Evolutionary conservation across 2,888 invertebrate genomes (phyloP), one percentile per base, ranked within the genome.

Genomic region (Dicyrtomina minuta): DNA sequence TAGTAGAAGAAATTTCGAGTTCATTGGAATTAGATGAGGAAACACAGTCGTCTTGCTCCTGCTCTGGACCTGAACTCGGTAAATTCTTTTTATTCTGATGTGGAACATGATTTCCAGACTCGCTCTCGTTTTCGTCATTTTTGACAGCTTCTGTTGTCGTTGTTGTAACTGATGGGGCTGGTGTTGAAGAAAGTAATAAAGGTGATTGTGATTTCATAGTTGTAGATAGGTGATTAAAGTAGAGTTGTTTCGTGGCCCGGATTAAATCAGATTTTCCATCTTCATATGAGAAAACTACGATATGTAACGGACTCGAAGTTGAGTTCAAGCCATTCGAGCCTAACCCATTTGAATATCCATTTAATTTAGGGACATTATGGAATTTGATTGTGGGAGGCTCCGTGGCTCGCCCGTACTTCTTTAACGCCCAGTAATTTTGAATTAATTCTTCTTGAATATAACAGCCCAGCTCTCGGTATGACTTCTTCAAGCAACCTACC

Each of bases 231-330:
- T 56, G 59, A 15, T 72, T 70, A 15, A 55, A 44, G 33, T 53
- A 73, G 33, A 76, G 62, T 20, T 71, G 64, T 58, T 73, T 72
- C 13, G 71, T 71, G n/a, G 74, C 70, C 41, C 66, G 55, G n/a
- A 75, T 66, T 15, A 77, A 60, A 24, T 60, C 73, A 10, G 71
- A 59, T 60, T 77, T 77, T n/a, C 77, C 77, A 58, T 77, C 77
- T n/a, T 68, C 66, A 53, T 70, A 44, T 2, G 72, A 73, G 66
- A 70, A 75, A 22, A 77, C 46, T n/a, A 66, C 62, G 39, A 77
- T 72, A 64, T 77, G 65, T 15, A 77, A 44, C 13, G 65, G 61
- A 56, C 27, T 55, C 13, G 70, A 62, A 1, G 66, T 43, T 0
- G 66, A 39, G 27, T 72, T 70, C 12, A 66, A 60, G 4, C 75